Evolutionary conservation across 2,797 vertebrate genomes (phyloP), one percentile per base, ranked within the genome.

Genomic region (Geotria australis): DNA sequence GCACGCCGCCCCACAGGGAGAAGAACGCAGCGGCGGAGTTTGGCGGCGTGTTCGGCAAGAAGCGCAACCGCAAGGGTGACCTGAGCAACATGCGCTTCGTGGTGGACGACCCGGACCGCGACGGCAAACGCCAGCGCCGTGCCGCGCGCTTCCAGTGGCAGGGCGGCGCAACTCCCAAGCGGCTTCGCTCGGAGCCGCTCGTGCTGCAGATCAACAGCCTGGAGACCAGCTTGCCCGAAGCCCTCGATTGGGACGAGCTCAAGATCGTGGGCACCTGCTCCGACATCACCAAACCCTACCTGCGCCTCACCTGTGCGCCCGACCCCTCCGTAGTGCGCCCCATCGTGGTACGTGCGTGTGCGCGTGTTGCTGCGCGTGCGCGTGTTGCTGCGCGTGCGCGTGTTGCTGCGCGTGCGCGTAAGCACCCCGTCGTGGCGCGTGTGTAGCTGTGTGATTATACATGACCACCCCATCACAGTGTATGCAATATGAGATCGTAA

Each of bases 61-160:
- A 74, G 53, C 68, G 70, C 12, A 70, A 79, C 65, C 83, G 85
- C 59, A 76, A 77, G 60, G 83, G 24, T 38, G 24, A 38, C 24
- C 24, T 38, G 0, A 76, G 74, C 2, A 72, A 59, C 3, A 73
- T 77, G 0, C 72, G 76, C 1, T 63, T 84, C 60, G 84, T 83
- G 48, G 83, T 83, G 48, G 80, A 85, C 2, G 85, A 93, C 56
- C 84, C 85, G 0, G 80, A 83, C 62, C 76, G 76, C 1, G 84
- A 93, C 61, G 79, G 79, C n/a, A 93, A 93, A 66, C 85, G 81
- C 61, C 83, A 88, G 66, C 81, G 75, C 60, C 70, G 83, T 45
- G 85, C 83, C 0, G 80, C 81, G 2, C 78, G 84, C 10, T 89
- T 91, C 67, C 82, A 88, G 64, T 81, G 79, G 2, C 49, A 53